Conservation (phyloP, 2,797 vertebrate genomes). For the Distichodus sexfasciatus region DNA sequence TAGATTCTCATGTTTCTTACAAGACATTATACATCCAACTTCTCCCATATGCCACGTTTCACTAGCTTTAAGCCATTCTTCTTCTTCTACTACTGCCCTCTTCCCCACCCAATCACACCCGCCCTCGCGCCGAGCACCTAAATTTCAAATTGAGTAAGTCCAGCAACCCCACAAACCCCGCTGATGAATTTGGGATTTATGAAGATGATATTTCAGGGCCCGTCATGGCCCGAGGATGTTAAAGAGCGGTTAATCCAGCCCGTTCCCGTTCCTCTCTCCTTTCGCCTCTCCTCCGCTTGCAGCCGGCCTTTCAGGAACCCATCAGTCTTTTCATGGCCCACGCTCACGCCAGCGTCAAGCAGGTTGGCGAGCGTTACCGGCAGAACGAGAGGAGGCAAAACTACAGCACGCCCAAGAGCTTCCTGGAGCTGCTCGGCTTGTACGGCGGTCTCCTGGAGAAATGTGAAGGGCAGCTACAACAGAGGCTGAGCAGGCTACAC, state of each 20-base stretch:
- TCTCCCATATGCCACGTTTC: slow-evolving; percentile 65
- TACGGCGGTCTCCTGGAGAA: slow-evolving; percentile 77
- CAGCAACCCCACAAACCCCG: slow-evolving; percentile 72
- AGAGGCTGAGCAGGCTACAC: slow-evolving; percentile 72
- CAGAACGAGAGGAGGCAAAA: slow-evolving; percentile 78
- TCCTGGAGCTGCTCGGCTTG: slow-evolving; percentile 83
- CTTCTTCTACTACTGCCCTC: no score
- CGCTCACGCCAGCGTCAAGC: slow-evolving; percentile 78
- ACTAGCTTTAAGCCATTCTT: slow-evolving; percentile 70
- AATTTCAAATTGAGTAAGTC: slow-evolving; percentile 83
- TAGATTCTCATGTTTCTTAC: no score
- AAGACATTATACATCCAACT: slow-evolving; percentile 56
- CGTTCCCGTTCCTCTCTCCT: slow-evolving; percentile 43
- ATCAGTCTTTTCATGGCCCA: slow-evolving; percentile 86
- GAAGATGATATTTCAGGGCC: slow-evolving; percentile 83
- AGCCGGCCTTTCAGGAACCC: slow-evolving; percentile 78
- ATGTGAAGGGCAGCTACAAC: slow-evolving; percentile 68
- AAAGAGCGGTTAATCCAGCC: slow-evolving; percentile 77
- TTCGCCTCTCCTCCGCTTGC: slow-evolving; percentile 61
- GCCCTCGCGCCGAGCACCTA: slow-evolving; percentile 65
- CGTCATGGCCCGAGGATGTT: slow-evolving; percentile 72
- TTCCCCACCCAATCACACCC: slow-evolving; percentile 75
- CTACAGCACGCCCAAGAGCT: slow-evolving; percentile 83
- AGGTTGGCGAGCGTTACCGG: slow-evolving; percentile 76
- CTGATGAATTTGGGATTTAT: slow-evolving; percentile 84